Evolutionary conservation across 2,113 vertebrate species (phyloP), one percentile per base, ranked within the genome.

Genomic region (Riparia riparia): DNA sequence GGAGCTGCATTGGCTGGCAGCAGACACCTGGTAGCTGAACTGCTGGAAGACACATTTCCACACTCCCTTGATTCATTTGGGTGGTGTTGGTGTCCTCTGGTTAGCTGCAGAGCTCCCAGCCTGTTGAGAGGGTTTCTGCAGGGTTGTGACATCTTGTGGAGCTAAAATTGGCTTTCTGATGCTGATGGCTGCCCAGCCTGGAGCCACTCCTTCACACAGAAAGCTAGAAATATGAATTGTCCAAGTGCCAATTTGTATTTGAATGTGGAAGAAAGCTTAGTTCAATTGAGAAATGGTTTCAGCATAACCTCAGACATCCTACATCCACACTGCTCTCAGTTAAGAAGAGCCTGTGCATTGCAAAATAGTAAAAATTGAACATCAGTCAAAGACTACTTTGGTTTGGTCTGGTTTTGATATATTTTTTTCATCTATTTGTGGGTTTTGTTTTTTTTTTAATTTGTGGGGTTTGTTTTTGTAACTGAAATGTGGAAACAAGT

Each of bases 51-150:
- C 7, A 7, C 25, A 3, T 9, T 81, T 41, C 16, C 21, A 19
- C 25, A 37, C 22, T 14, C 17, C 7, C 76, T 34, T 20, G 57
- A 22, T 50, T 60, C 1, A 4, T 51, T 51, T 26, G 12, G 14
- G 1, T 22, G 24, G 7, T 0, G 2, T 2, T 70, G 20, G 6
- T 21, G 2, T 4, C 2, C 2, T n/a, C 13, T 70, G 0, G 0
- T 8, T 2, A 4, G 13, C 32, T 42, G 31, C 49, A 11, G 44
- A 32, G 22, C 21, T 61, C 10, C 49, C 28, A 31, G 45, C 58
- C 58, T 73, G 18, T 28, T 49, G 44, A 22, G 22, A 29, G 39
- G 31, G 10, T 29, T 32, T 56, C 73, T 95, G 65, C 56, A 29
- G 15, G 26, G 25, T 1, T 74, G 24, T 28, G 56, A 13, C 51